Conservation (phyloP, 2,113 vertebrate species). For the Kryptolebias marmoratus region DNA sequence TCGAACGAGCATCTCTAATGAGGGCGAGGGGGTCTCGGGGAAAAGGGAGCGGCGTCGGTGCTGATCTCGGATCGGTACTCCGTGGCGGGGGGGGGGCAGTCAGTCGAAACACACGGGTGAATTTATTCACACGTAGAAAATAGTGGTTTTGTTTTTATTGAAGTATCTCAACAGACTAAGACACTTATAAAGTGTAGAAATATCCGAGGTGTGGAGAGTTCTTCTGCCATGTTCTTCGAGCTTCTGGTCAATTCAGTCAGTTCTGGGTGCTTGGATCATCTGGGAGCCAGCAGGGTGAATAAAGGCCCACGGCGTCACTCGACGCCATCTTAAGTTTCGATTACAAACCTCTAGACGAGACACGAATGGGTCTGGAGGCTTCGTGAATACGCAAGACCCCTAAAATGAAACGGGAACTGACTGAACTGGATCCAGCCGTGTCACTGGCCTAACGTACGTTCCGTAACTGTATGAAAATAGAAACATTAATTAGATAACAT, state of each 20-base stretch:
- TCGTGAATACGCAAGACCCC: conserved; percentile 43
- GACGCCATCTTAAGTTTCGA: conserved; percentile 31
- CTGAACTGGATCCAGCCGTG: conserved; percentile 60
- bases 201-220: conserved; percentile 67
- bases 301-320: conserved; percentile 5
- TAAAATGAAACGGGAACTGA: conserved; percentile 52
- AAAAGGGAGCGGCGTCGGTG: conserved; percentile 5
- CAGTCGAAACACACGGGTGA: conserved; percentile 62
- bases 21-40: conserved; percentile 22
- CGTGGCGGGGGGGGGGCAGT: conserved; percentile 39
- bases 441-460: conserved; percentile 74
- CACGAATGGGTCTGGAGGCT: conserved; percentile 38
- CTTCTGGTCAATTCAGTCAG: conserved; percentile 59
- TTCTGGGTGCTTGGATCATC: conserved; percentile 26
- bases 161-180: conserved; percentile 73
- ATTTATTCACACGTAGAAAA: conserved; percentile 70
- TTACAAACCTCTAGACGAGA: conserved; percentile 53
- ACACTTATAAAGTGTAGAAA: conserved; percentile 81
- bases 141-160: conserved; percentile 72
- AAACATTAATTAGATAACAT: conserved; percentile 70
- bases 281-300: conserved; percentile 18
- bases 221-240: conserved; percentile 54
- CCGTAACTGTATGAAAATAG: conserved; percentile 77
- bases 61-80: conserved; percentile 62
- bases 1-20: conserved; percentile 1